Evolutionary conservation across 2,888 invertebrate species (phyloP).

Genomic region (Philhelius pedissequus): DNA sequence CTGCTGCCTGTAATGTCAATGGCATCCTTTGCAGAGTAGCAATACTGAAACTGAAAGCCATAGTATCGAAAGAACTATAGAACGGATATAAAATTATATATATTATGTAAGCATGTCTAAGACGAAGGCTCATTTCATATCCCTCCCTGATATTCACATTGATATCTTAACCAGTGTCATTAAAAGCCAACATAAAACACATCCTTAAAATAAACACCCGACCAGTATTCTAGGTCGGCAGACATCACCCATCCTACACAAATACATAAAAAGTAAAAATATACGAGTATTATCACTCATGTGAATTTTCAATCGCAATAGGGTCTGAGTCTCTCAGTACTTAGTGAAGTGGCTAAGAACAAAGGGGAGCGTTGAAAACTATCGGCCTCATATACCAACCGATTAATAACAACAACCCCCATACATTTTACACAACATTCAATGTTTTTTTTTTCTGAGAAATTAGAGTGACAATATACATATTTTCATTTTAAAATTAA

Average conservation of each 20-base stretch:
- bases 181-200: conserved; percentile 44
- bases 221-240: neutral
- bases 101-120: conserved; percentile 18
- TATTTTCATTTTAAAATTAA: too few species aligned
- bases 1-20: conserved; percentile 42
- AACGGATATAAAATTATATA: conserved; percentile 56
- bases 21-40: conserved; percentile 32
- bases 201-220: conserved; percentile 54
- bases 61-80: neutral
- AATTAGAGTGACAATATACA: neutral
- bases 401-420: conserved; percentile 33
- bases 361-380: neutral
- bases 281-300: conserved; percentile 40
- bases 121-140: neutral
- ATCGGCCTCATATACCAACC: conserved; percentile 29
- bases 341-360: neutral
- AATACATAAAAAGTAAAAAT: too few species aligned
- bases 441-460: neutral
- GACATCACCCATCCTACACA: conserved; percentile 20
- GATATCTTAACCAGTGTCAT: conserved; percentile 51
- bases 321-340: conserved; percentile 4
- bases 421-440: neutral
- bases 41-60: neutral
- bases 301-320: conserved; percentile 28
- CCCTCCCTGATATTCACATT: neutral